Percentiles rank a stretch among this genome's conserved stretches.
Conservation (phyloP, 2,888 invertebrate genomes). For the Apoda limacodes region DNA sequence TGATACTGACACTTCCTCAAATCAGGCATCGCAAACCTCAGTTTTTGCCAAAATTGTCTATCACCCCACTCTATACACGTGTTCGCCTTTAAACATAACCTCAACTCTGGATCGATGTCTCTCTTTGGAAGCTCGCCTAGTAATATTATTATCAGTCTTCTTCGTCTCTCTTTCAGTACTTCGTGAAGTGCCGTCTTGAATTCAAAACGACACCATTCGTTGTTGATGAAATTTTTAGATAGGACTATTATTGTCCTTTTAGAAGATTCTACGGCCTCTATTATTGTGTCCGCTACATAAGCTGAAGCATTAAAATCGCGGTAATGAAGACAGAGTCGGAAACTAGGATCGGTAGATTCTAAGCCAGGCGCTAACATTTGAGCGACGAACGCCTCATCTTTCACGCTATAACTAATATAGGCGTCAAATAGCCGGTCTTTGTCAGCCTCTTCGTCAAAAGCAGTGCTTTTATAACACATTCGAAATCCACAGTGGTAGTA, state of each 20-base stretch:
- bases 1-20: conserved; percentile 75
- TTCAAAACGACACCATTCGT: conserved; percentile 96
- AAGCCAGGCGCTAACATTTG: conserved; percentile 90
- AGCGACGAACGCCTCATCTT: conserved; percentile 92
- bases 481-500: conserved; percentile 87
- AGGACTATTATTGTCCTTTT: conserved; percentile 90
- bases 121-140: conserved; percentile 90
- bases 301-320: conserved; percentile 90
- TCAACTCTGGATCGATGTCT: conserved; percentile 91
- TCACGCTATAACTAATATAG: conserved; percentile 93
- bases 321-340: conserved; percentile 91
- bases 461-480: conserved; percentile 86
- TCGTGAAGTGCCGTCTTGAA: conserved; percentile 94
- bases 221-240: conserved; percentile 92
- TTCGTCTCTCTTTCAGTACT: conserved; percentile 86
- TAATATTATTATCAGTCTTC: conserved; percentile 89
- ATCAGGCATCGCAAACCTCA: conserved; percentile 92
- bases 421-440: conserved; percentile 93
- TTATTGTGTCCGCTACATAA: conserved; percentile 92
- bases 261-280: conserved; percentile 92
- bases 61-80: conserved; percentile 95
- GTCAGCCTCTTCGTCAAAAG: conserved; percentile 84
- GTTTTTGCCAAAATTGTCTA: conserved; percentile 96
- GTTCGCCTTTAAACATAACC: conserved; percentile 90
- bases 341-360: conserved; percentile 84